Evolutionary conservation across 2,797 vertebrate genomes (phyloP).

Genomic region (Garrulus glandarius): DNA sequence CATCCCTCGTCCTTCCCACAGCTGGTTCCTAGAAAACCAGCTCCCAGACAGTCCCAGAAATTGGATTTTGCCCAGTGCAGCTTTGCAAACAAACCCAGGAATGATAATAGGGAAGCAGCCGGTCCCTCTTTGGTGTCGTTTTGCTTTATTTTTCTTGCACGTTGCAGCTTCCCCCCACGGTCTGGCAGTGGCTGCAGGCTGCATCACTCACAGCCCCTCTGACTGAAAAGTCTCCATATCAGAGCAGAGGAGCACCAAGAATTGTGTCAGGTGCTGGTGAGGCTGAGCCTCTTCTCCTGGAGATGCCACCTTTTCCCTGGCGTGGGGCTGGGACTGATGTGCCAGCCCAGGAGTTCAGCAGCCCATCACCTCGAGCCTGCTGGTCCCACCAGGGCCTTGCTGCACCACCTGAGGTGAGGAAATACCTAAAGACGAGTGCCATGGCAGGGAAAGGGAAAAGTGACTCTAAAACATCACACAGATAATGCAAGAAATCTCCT

Average conservation of each 20-base stretch:
- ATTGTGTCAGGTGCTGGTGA: not conserved
- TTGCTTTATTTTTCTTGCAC: not conserved
- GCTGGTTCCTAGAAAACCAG: constrained; percentile 15
- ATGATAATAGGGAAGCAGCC: not conserved
- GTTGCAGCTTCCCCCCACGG: not conserved
- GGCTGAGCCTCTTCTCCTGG: not conserved
- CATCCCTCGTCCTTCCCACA: not conserved
- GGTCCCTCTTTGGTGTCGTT: not conserved
- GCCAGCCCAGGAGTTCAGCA: not conserved
- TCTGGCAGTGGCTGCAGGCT: not conserved
- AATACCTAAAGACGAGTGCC: not conserved
- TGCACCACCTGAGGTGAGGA: not conserved
- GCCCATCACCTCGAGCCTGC: not conserved
- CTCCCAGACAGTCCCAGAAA: not conserved
- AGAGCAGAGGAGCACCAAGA: not conserved
- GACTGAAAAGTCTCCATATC: fast-evolving
- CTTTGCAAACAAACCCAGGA: not conserved
- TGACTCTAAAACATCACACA: not conserved
- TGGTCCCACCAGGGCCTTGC: not conserved
- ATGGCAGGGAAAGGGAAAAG: not conserved
- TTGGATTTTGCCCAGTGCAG: not conserved
- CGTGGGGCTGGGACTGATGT: not conserved
- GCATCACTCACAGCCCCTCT: not conserved
- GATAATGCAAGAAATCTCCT: not conserved
- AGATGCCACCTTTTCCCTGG: not conserved